Conservation (phyloP, 30 jellyfish, hydroid and myxozoan genomes). For the Aurelia coerulea region DNA sequence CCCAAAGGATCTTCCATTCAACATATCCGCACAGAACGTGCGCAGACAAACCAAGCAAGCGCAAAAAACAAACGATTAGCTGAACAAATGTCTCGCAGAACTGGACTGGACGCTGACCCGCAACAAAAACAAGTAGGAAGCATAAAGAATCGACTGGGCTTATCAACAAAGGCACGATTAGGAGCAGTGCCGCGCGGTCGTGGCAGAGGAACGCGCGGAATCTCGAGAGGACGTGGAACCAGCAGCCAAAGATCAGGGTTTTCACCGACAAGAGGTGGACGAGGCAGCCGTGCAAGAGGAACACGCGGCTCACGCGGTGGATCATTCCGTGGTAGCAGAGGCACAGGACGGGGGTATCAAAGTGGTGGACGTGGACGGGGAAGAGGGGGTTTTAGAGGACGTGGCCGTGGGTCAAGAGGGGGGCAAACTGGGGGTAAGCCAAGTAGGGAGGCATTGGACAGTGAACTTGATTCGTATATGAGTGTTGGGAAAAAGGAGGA, state of each 20-base stretch:
- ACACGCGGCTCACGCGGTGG: constrained; percentile 40
- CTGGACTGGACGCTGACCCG: constrained; percentile 34
- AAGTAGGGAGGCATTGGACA: constrained; percentile 57
- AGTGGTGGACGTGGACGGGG: constrained; percentile 32
- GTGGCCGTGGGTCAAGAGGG: constrained; percentile 45
- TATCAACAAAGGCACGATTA: constrained; percentile 49
- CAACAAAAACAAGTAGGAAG: constrained; percentile 7
- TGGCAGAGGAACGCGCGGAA: constrained; percentile 23
- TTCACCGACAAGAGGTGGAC: constrained; percentile 22
- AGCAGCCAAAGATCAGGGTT: constrained; percentile 20
- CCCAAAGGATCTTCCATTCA: constrained; percentile 47
- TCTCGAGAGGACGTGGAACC: constrained; percentile 8
- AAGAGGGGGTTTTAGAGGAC: constrained; percentile 28
- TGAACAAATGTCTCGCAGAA: constrained; percentile 89
- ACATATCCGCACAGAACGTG: constrained; percentile 41
- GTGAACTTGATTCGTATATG: constrained; percentile 68
- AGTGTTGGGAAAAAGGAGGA: constrained; percentile 45
- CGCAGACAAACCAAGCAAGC: constrained; percentile 74
- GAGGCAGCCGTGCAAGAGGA: constrained; percentile 17
- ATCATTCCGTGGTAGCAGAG: constrained; percentile 19
- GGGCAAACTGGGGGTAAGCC: constrained; percentile 8
- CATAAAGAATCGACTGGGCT: constrained; percentile 59
- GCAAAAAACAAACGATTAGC: constrained; percentile 91
- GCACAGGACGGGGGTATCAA: constrained; percentile 14
- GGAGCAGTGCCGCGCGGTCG: constrained; percentile 26